phyloP scores from a whole-genome alignment of 2,888 invertebrate species.

The Cabera pusaria region DNA sequence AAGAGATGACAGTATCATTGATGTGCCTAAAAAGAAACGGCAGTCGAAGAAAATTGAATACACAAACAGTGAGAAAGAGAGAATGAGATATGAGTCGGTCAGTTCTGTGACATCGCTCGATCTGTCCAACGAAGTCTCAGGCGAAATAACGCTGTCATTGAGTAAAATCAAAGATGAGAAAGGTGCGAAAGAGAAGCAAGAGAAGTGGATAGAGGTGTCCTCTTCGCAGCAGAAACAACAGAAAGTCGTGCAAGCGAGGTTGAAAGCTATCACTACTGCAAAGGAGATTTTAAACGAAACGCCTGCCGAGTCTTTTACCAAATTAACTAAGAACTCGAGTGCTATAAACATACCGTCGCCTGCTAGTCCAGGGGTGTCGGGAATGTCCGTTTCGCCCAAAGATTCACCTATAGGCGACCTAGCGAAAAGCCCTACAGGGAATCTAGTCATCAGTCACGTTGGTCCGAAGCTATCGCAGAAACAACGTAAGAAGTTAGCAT shows the following conservation, averaged over 20 bases:
- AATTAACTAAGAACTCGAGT: slow-evolving; percentile 59
- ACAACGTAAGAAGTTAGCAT: slow-evolving; percentile 83
- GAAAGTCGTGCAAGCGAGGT: slow-evolving; percentile 73
- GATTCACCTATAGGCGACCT: slow-evolving; percentile 51
- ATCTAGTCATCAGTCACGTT: slow-evolving; percentile 64
- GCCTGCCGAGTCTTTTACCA: slow-evolving; percentile 62
- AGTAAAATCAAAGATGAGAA: slow-evolving; percentile 64
- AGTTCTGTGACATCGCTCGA: slow-evolving; percentile 72
- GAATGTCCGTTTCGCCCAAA: slow-evolving; percentile 65
- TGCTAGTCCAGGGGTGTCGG: slow-evolving; percentile 44
- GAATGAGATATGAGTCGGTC: slow-evolving; percentile 66
- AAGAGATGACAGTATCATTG: slow-evolving; percentile 64
- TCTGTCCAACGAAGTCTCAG: slow-evolving; percentile 59
- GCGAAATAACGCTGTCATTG: slow-evolving; percentile 68
- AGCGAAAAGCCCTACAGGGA: slow-evolving; percentile 58
- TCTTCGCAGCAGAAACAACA: slow-evolving; percentile 71
- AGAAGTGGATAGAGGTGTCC: slow-evolving; percentile 77
- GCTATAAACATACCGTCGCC: slow-evolving; percentile 43
- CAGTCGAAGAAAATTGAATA: slow-evolving; percentile 70
- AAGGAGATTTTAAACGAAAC: slow-evolving; percentile 68
- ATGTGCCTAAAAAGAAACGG: slow-evolving; percentile 63
- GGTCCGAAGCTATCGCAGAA: slow-evolving; percentile 86
- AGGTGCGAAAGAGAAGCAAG: slow-evolving; percentile 46
- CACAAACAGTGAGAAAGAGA: slow-evolving; percentile 71
- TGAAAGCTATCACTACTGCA: slow-evolving; percentile 68